phyloP scores from a whole-genome alignment of 2,797 vertebrate genomes.

The Linurgus olivaceus region DNA sequence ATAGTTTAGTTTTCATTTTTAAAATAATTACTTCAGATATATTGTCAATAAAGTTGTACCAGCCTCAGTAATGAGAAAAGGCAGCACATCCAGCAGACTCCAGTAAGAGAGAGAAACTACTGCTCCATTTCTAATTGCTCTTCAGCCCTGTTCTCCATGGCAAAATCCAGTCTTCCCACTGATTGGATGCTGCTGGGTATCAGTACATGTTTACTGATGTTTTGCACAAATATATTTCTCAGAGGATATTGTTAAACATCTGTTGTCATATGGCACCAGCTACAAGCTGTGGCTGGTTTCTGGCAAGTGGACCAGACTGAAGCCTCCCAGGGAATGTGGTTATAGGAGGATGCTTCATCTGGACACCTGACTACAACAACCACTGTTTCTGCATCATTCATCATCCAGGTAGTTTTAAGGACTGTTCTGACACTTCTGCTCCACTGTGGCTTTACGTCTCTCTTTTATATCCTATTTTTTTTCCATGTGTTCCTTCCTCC shows the following conservation, averaged over 20 bases:
- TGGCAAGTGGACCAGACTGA: neutral
- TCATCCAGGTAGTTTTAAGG: constrained; percentile 3
- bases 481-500: neutral
- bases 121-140: neutral
- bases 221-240: neutral
- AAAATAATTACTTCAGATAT: neutral
- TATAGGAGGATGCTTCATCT: neutral
- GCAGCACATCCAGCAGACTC: neutral
- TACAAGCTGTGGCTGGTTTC: neutral
- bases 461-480: neutral
- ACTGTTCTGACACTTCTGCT: neutral
- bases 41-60: neutral
- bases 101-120: neutral
- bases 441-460: neutral
- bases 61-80: neutral
- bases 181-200: neutral
- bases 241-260: neutral
- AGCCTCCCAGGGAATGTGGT: neutral
- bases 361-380: neutral
- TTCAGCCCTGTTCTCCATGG: neutral
- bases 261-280: neutral
- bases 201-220: neutral
- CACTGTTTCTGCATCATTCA: neutral
- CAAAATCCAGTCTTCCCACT: neutral
- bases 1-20: neutral